phyloP scores from a whole-genome alignment of 2,113 vertebrate genomes.

The Peromyscus maniculatus region DNA sequence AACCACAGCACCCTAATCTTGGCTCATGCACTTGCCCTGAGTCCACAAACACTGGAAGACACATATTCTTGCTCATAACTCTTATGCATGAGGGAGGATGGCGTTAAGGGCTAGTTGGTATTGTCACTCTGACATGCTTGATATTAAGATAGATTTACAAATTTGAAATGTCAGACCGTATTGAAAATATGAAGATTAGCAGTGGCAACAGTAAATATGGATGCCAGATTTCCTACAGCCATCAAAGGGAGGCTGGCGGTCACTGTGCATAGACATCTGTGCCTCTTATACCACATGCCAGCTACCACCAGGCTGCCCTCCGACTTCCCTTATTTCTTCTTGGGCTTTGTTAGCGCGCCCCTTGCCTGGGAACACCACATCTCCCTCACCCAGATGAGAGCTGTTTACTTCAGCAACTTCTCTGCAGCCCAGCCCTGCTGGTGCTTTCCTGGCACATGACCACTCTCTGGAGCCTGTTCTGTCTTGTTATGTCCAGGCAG shows the following conservation, averaged over 20 bases:
- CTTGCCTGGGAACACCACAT: background rate
- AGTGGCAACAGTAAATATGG: background rate
- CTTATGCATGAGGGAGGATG: fast-evolving
- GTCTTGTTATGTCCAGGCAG: background rate
- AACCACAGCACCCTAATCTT: background rate
- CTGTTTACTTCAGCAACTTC: background rate
- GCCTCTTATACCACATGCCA: background rate
- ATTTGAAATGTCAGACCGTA: background rate
- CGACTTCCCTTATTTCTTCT: background rate
- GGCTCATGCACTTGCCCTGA: fast-evolving
- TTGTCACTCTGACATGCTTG: background rate
- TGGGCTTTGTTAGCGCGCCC: background rate
- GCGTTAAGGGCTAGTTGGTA: too few species aligned
- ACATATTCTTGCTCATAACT: background rate
- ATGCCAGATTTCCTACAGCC: background rate
- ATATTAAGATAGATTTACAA: background rate
- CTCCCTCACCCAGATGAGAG: background rate
- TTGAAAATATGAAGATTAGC: background rate
- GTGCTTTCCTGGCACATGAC: background rate
- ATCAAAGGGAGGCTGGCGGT: background rate
- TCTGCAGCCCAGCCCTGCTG: background rate
- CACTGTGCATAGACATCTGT: background rate
- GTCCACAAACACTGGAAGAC: background rate
- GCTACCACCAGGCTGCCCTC: background rate
- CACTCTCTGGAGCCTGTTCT: background rate